Evolutionary conservation across 2,888 invertebrate genomes (phyloP).

Genomic region (Lacanobia oleracea): DNA sequence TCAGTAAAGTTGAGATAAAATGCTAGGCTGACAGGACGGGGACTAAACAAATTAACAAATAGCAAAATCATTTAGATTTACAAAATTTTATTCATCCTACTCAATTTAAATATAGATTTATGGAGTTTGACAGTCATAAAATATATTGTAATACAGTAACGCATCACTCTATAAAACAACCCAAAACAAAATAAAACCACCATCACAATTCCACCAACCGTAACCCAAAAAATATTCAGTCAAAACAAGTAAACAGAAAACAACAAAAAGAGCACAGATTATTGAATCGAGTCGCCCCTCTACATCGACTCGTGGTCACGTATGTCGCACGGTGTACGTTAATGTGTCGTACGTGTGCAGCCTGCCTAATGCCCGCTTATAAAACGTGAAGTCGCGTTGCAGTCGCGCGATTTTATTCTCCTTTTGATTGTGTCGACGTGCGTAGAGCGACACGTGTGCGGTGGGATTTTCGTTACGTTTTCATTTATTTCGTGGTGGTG

Average conservation of each 20-base stretch:
- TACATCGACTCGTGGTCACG: slow-evolving; percentile 76
- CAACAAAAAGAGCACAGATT: slow-evolving; percentile 75
- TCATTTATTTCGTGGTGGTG: slow-evolving; percentile 60
- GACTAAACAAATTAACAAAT: too few species aligned
- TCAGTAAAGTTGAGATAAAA: too few species aligned
- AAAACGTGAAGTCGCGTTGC: slow-evolving; percentile 76
- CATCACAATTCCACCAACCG: slow-evolving; percentile 36
- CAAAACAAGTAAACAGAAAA: slow-evolving; percentile 67
- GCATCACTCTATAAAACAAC: too few species aligned
- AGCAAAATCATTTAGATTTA: too few species aligned
- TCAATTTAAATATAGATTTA: too few species aligned
- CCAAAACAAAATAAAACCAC: slow-evolving; percentile 47
- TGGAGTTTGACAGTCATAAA: too few species aligned
- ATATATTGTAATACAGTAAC: too few species aligned
- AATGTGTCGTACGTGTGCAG: slow-evolving; percentile 85
- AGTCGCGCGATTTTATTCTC: slow-evolving; percentile 82
- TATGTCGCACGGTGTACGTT: slow-evolving; percentile 84
- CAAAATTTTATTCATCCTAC: too few species aligned
- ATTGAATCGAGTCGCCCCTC: slow-evolving; percentile 78
- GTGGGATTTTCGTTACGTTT: slow-evolving; percentile 66
- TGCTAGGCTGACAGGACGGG: too few species aligned
- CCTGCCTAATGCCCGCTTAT: slow-evolving; percentile 79
- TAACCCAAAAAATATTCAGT: slow-evolving; percentile 58
- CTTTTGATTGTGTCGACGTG: slow-evolving; percentile 87
- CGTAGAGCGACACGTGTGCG: slow-evolving; percentile 68